phyloP scores from a whole-genome alignment of 2,113 vertebrate genomes.

The Leptobrachium ailaonicum region DNA sequence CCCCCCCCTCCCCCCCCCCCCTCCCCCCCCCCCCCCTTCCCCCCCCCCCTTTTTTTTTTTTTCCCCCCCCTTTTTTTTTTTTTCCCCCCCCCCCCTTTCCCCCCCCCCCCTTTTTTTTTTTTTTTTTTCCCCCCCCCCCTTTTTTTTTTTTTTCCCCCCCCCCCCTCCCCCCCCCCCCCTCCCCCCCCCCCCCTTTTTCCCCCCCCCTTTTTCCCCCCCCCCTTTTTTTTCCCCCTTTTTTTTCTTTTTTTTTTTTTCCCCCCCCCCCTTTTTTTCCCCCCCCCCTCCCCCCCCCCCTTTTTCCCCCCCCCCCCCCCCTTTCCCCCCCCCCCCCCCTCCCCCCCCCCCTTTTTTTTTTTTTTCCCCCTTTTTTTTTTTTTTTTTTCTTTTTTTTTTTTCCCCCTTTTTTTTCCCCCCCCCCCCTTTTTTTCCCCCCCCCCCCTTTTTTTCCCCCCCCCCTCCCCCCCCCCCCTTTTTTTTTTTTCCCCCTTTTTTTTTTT shows the following conservation, averaged over 20 bases:
- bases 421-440: background rate
- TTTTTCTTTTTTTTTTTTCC: background rate
- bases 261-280: background rate
- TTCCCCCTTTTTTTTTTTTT: background rate
- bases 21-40: background rate
- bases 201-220: background rate
- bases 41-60: background rate
- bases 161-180: too few relatives aligned
- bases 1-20: background rate
- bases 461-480: background rate
- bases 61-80: background rate
- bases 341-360: background rate
- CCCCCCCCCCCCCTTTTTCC: background rate
- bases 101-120: background rate
- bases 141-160: too few relatives aligned
- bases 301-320: background rate
- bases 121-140: too few relatives aligned
- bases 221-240: background rate
- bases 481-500: background rate
- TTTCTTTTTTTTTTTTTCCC: background rate
- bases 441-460: background rate
- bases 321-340: background rate
- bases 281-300: background rate
- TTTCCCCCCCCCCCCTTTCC: background rate
- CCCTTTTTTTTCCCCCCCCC: background rate